Evolutionary conservation across 2,888 invertebrate species (phyloP).

Genomic region (Ptilodon capucinus): DNA sequence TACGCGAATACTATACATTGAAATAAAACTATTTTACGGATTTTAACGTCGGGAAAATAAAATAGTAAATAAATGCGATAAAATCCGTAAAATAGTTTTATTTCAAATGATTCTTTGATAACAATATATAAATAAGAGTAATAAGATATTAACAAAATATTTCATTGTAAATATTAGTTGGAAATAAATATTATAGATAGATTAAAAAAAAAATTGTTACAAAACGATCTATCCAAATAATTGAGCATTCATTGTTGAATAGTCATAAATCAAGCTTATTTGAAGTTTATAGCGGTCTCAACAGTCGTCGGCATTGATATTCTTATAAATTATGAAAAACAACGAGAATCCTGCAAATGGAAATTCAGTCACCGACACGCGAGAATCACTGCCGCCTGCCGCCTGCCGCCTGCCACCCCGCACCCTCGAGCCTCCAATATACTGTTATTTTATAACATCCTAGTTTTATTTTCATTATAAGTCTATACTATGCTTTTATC

Average conservation of each 20-base stretch:
- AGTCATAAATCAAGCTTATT: constrained; percentile 62
- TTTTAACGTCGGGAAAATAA: too few species aligned
- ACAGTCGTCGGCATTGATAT: constrained; percentile 47
- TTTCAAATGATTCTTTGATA: too few species aligned
- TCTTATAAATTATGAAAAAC: constrained; percentile 74
- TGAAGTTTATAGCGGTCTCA: constrained; percentile 60
- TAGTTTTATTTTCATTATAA: constrained; percentile 16
- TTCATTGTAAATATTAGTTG: too few species aligned
- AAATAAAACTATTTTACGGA: too few species aligned
- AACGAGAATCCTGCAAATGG: constrained; percentile 67
- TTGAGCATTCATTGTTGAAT: constrained; percentile 47
- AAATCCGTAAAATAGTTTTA: too few species aligned
- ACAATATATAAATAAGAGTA: too few species aligned
- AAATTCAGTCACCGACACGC: constrained; percentile 45
- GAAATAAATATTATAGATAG: too few species aligned
- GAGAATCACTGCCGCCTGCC: neutral
- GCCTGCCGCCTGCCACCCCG: neutral
- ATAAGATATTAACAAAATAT: too few species aligned
- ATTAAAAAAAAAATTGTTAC: too few species aligned
- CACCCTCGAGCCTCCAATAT: constrained; percentile 1
- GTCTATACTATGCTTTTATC: neutral
- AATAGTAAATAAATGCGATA: too few species aligned
- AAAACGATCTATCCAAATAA: constrained; percentile 1
- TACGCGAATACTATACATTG: too few species aligned
- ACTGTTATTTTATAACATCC: constrained; percentile 16